Conservation (phyloP, 2,888 invertebrate genomes). For the Lithophane leautieri region DNA sequence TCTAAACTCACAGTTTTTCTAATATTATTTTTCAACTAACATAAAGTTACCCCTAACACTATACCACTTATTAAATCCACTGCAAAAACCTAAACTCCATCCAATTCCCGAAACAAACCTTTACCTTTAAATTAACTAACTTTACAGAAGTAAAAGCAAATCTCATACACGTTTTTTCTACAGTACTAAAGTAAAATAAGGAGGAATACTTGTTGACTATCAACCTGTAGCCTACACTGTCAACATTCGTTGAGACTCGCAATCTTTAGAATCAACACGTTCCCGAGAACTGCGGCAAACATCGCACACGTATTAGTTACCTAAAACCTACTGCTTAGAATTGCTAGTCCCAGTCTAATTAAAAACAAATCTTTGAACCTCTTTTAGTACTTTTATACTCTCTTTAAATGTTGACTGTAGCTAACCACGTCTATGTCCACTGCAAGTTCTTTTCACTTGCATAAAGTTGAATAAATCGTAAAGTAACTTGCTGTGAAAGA, state of each 20-base stretch:
- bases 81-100: background rate
- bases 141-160: background rate
- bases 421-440: too few species aligned
- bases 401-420: background rate
- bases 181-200: background rate
- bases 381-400: background rate
- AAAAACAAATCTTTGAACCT: slow-evolving; percentile 2
- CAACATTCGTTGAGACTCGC: slow-evolving; percentile 10
- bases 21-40: background rate
- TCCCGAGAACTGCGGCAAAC: slow-evolving; percentile 6
- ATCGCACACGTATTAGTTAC: background rate
- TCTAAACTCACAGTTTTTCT: background rate
- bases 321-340: background rate
- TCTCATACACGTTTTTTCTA: background rate
- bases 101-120: background rate
- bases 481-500: background rate
- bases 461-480: background rate
- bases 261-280: slow-evolving; percentile 43
- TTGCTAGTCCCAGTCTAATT: background rate
- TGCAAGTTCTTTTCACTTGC: too few species aligned
- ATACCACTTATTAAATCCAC: background rate
- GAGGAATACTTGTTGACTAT: slow-evolving; percentile 16
- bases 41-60: background rate
- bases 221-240: slow-evolving; percentile 27
- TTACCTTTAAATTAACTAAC: background rate